phyloP scores from a whole-genome alignment of 2,888 invertebrate genomes.

The Drosophila kokeensis region DNA sequence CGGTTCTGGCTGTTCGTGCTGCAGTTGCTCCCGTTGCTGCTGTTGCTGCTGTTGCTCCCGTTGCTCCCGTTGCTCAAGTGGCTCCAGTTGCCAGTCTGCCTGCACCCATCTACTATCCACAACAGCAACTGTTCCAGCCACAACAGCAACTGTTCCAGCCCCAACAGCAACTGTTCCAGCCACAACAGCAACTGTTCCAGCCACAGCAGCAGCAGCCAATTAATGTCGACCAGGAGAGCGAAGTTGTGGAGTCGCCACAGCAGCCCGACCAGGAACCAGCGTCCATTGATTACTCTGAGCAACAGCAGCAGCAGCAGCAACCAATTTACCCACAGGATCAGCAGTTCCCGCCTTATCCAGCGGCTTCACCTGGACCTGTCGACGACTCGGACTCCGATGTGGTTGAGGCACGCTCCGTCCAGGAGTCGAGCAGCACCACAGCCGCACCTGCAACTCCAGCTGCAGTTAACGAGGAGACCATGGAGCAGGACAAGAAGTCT shows the following conservation, averaged over 20 bases:
- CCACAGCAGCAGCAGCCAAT: constrained; percentile 19
- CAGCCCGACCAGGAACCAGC: constrained; percentile 70
- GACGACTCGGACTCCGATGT: constrained; percentile 73
- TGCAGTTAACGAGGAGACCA: constrained; percentile 58
- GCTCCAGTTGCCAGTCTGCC: constrained; percentile 41
- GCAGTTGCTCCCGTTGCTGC: constrained; percentile 53
- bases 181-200: constrained; percentile 45
- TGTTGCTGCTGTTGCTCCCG: neutral
- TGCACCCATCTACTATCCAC: constrained; percentile 45
- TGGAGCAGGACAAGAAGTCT: constrained; percentile 50
- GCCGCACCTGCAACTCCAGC: constrained; percentile 67
- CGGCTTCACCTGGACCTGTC: constrained; percentile 45
- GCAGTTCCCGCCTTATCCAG: constrained; percentile 71
- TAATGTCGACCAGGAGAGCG: constrained; percentile 63
- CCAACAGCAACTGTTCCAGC: constrained; percentile 45
- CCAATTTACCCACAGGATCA: constrained; percentile 68
- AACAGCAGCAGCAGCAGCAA: constrained; percentile 50
- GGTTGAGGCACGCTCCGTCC: constrained; percentile 74
- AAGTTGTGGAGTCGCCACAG: constrained; percentile 73
- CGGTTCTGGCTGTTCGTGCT: constrained; percentile 69
- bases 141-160: constrained; percentile 49
- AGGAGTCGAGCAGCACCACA: constrained; percentile 54
- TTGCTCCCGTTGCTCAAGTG: constrained; percentile 56
- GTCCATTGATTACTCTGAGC: constrained; percentile 74
- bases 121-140: constrained; percentile 48